phyloP scores from a whole-genome alignment of 2,888 invertebrate species.

The Orthosia gracilis region DNA sequence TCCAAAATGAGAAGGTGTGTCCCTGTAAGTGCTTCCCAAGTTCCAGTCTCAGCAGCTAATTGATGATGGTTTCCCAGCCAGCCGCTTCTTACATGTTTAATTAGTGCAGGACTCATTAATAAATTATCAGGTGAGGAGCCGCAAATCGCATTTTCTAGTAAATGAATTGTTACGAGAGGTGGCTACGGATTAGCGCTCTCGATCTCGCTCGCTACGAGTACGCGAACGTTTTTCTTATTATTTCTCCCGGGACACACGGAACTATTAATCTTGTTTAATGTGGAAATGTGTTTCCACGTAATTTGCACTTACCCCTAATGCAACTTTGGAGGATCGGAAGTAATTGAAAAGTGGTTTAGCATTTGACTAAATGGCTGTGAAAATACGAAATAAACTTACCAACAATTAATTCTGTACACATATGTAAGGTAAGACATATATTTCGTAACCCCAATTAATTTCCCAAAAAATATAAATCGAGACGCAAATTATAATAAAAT shows the following conservation, averaged over 20 bases:
- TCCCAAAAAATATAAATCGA: no score
- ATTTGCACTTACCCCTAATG: constrained; percentile 46
- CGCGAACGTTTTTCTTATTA: constrained; percentile 54
- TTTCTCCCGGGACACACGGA: constrained; percentile 47
- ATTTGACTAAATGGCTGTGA: constrained; percentile 12
- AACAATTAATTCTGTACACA: no score
- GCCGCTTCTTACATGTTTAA: constrained; percentile 27
- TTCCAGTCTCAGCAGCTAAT: background rate
- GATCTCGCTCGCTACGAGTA: constrained; percentile 34
- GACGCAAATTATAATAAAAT: no score
- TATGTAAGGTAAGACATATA: no score
- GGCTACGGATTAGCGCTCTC: constrained; percentile 36
- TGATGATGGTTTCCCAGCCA: constrained; percentile 7
- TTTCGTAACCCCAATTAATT: no score
- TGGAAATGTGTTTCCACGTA: constrained; percentile 46
- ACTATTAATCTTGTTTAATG: constrained; percentile 59
- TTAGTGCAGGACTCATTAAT: constrained; percentile 33
- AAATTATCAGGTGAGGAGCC: constrained; percentile 18
- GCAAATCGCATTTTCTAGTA: constrained; percentile 40
- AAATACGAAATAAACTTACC: no score
- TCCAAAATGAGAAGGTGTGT: background rate
- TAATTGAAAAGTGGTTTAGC: constrained; percentile 47
- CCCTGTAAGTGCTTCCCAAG: background rate
- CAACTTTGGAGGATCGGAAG: constrained; percentile 14
- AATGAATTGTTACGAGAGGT: constrained; percentile 43